Percentiles rank a stretch among this genome's conserved stretches.
Conservation (phyloP, 2,797 vertebrate genomes). For the Chelon auratus region DNA sequence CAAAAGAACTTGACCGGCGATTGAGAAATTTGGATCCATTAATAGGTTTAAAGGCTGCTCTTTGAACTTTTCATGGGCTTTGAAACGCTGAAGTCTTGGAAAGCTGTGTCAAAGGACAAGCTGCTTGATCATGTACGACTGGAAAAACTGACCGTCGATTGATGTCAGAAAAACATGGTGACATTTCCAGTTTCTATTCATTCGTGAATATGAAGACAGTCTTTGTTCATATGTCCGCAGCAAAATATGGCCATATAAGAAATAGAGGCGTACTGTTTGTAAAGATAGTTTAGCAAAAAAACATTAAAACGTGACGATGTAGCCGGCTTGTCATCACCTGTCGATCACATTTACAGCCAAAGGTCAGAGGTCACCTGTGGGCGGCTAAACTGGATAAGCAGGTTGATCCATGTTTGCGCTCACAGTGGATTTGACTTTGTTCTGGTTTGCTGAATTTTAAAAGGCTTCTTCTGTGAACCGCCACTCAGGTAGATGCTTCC, state of each 20-base stretch:
- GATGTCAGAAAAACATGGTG: slow-evolving; percentile 9
- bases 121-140: background rate
- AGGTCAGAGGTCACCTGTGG: slow-evolving; percentile 53
- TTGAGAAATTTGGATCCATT: background rate
- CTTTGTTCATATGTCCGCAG: slow-evolving; percentile 19
- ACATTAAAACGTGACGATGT: background rate
- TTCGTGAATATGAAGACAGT: background rate
- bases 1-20: background rate
- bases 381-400: slow-evolving; percentile 52
- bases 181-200: slow-evolving; percentile 5
- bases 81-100: background rate
- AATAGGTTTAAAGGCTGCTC: background rate
- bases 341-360: slow-evolving; percentile 35
- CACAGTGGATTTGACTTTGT: slow-evolving; percentile 39
- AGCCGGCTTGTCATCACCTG: slow-evolving; percentile 7
- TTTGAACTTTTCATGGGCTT: background rate
- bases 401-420: slow-evolving; percentile 24
- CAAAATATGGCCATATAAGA: background rate
- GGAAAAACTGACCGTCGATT: slow-evolving; percentile 19
- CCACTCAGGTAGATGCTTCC: slow-evolving; percentile 30
- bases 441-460: slow-evolving; percentile 46
- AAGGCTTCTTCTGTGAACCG: slow-evolving; percentile 13
- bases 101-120: background rate
- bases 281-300: background rate
- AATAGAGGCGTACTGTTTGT: background rate